phyloP scores from a whole-genome alignment of 2,797 vertebrate genomes.

The Neosilurus hyrtlii region DNA sequence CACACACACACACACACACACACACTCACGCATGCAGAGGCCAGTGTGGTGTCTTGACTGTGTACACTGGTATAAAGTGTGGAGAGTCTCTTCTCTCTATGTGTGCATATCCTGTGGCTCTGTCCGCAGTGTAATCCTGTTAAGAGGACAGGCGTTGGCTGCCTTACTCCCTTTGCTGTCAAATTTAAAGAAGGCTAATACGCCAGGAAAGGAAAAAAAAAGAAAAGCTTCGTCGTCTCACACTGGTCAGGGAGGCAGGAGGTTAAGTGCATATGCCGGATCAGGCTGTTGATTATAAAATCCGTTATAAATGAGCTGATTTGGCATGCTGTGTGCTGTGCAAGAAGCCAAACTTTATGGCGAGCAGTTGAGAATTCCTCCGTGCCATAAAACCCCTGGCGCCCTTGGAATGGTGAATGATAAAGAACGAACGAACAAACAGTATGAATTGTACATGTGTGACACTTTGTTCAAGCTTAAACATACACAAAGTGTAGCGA shows the following conservation, averaged over 20 bases:
- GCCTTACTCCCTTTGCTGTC: slow-evolving; percentile 58
- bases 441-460: slow-evolving; percentile 9
- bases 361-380: slow-evolving; percentile 10
- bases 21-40: slow-evolving; percentile 1
- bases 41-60: slow-evolving; percentile 30
- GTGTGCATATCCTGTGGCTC: slow-evolving; percentile 45
- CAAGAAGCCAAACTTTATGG: slow-evolving; percentile 1
- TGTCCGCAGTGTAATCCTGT: slow-evolving; percentile 71
- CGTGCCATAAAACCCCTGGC: not conserved
- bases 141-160: slow-evolving; percentile 58
- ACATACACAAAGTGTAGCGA: not conserved
- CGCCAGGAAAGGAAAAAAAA: not conserved
- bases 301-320: slow-evolving; percentile 33
- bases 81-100: slow-evolving; percentile 29
- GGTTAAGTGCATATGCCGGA: slow-evolving; percentile 30
- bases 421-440: not conserved
- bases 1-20: not conserved
- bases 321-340: slow-evolving; percentile 10
- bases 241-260: slow-evolving; percentile 26
- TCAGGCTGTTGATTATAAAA: slow-evolving; percentile 26
- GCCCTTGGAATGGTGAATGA: not conserved
- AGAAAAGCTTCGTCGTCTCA: slow-evolving; percentile 1
- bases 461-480: slow-evolving; percentile 23
- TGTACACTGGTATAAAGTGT: slow-evolving; percentile 17
- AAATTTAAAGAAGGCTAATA: slow-evolving; percentile 65